phyloP scores from a whole-genome alignment of 2,888 invertebrate genomes.

The Coecobrya sp. region DNA sequence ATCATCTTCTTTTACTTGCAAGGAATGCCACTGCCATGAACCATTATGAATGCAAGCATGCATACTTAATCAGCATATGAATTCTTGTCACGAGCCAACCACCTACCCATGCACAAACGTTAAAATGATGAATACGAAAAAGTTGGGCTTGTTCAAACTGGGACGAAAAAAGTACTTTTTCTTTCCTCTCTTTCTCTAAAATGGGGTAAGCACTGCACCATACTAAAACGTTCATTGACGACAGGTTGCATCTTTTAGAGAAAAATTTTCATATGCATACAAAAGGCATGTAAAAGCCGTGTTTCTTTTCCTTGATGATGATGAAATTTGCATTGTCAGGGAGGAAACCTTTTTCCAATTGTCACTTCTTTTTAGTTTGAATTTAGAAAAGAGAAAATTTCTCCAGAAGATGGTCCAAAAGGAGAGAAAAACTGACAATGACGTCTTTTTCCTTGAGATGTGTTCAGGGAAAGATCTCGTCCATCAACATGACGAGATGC shows the following conservation, averaged over 20 bases:
- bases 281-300: background rate
- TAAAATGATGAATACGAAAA: conserved; percentile 32
- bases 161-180: conserved; percentile 30
- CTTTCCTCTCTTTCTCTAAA: background rate
- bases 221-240: background rate
- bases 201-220: background rate
- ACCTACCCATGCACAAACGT: conserved; percentile 19
- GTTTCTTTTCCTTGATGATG: conserved; percentile 26
- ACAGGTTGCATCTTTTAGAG: conserved; percentile 39
- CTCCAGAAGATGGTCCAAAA: background rate
- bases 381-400: background rate
- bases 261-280: conserved; percentile 66
- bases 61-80: conserved; percentile 72
- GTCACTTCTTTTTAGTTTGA: conserved; percentile 6
- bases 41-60: conserved; percentile 42
- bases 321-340: conserved; percentile 64
- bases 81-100: conserved; percentile 70
- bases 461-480: background rate
- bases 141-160: conserved; percentile 14
- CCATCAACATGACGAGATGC: background rate
- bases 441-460: background rate
- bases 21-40: background rate
- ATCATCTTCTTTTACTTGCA: background rate
- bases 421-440: background rate
- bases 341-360: conserved; percentile 34